These are phyloP conservation scores for Tympanoctomys barrerae DNA, from an alignment of 2,797 vertebrate species.

Conservation along the genomic window DNA sequence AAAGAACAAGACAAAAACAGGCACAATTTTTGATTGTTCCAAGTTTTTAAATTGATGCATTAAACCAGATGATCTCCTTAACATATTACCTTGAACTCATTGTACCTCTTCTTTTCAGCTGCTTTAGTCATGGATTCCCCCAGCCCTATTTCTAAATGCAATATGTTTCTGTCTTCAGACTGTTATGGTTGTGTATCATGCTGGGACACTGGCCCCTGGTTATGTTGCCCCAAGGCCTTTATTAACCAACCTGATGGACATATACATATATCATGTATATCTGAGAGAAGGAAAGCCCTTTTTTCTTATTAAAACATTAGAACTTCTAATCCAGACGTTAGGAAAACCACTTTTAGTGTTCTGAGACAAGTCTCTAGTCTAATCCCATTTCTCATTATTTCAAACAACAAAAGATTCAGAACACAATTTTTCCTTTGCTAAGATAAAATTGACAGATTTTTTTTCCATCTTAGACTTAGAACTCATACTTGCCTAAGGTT, in stretches of 20 bases:
- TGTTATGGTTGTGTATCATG: not conserved
- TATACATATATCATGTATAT: not conserved
- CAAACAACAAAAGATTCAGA: not conserved
- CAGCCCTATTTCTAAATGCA: not conserved
- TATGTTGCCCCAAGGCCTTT: not conserved
- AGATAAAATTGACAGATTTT: not conserved
- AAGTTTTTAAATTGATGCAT: slow-evolving; percentile 20
- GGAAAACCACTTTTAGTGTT: not conserved
- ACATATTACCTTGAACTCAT: not conserved
- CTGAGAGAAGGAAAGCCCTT: not conserved
- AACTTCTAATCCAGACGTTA: not conserved
- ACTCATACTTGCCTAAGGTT: slow-evolving; percentile 16
- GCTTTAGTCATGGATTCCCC: not conserved
- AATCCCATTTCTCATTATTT: slow-evolving; percentile 22
- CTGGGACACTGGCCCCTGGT: not conserved
- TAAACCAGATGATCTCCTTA: not conserved
- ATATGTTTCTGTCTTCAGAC: not conserved
- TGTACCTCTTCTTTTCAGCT: slow-evolving; percentile 4
- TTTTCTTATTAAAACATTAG: not conserved
- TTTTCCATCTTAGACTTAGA: not conserved
- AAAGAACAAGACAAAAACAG: slow-evolving; percentile 45
- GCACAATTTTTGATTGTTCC: slow-evolving; percentile 65
- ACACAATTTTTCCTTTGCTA: not conserved
- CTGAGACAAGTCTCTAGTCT: not conserved
- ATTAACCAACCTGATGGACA: not conserved